A percentile compares a stretch with the other conserved stretches of the same genome.
phyloP scores from a whole-genome alignment of 2,113 vertebrate species.

The Microtus oregoni region DNA sequence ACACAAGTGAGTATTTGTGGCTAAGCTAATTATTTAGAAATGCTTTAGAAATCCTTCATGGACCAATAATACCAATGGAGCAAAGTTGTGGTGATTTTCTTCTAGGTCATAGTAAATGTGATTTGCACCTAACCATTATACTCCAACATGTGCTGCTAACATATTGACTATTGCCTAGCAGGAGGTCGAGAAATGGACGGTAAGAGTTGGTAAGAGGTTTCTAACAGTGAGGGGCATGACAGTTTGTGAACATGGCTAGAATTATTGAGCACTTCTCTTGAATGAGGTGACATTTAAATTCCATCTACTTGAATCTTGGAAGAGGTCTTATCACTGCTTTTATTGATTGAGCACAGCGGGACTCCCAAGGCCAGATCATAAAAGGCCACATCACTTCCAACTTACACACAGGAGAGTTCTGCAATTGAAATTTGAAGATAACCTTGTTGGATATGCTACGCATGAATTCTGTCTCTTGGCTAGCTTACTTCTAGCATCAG shows the following conservation, averaged over 20 bases:
- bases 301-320: constrained; percentile 19
- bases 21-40: constrained; percentile 16
- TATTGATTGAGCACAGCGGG: neutral
- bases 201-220: neutral
- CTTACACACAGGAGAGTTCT: neutral
- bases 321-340: neutral
- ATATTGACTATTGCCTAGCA: constrained; percentile 2
- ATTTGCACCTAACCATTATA: neutral
- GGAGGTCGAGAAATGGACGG: neutral
- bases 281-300: neutral
- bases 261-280: neutral
- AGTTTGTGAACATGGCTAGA: constrained; percentile 7
- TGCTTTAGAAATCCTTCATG: neutral
- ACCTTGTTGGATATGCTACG: neutral
- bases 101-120: neutral
- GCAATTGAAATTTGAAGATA: neutral
- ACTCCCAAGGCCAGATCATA: neutral
- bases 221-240: neutral
- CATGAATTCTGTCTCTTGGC: neutral
- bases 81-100: neutral
- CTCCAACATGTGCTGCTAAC: constrained; percentile 21
- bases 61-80: neutral
- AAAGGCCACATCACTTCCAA: neutral
- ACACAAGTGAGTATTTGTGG: neutral
- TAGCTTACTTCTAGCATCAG: neutral